Evolutionary conservation across 2,888 invertebrate species (phyloP), one percentile per base, ranked within the genome.

Genomic region (Phortica magna): DNA sequence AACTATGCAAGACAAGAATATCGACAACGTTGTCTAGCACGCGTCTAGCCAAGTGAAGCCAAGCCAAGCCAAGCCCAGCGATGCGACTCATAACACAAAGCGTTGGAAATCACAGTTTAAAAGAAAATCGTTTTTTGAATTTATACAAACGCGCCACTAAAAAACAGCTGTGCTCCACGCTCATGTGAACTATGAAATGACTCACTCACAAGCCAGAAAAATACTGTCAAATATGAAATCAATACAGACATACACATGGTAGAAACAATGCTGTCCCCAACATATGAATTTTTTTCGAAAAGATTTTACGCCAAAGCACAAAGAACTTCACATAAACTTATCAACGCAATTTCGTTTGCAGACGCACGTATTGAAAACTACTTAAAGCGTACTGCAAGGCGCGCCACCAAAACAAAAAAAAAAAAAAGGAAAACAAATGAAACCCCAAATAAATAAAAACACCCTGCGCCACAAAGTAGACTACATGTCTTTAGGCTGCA

Each of bases 341-440:
- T 74, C 67, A 74, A 59, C 53, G 55, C 4, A 74, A 41, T 59
- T 68, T 59, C 57, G n/a, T 68, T 41, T 75, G 74, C 74, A 68
- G 68, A 39, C 53, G 68, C 74, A 75, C 74, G 74, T 75, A 75
- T 67, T 68, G 68, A 59, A 75, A 75, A 75, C 68, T 75, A 75
- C 68, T 73, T 64, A 61, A 59, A 73, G 59, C 19, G n/a, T 43
- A 7, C n/a, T 59, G 19, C 41, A 61, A 22, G 48, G 4, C 31
- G 31, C 9, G 31, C 31, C 41, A 41, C 3, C 19, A 67, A 42
- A 41, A 70, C 70, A 70, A 70, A 70, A 53, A 31, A 19, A 19
- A 48, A 70, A 31, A 22, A 48, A 31, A 70, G 1, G 1, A 65
- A 65, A 65, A 2, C 5, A 48, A 31, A 70, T 14, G 1, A 65